Base-by-base conservation (phyloP, 2,888 invertebrate species). In the Hydrotaea diabolus region DNA sequence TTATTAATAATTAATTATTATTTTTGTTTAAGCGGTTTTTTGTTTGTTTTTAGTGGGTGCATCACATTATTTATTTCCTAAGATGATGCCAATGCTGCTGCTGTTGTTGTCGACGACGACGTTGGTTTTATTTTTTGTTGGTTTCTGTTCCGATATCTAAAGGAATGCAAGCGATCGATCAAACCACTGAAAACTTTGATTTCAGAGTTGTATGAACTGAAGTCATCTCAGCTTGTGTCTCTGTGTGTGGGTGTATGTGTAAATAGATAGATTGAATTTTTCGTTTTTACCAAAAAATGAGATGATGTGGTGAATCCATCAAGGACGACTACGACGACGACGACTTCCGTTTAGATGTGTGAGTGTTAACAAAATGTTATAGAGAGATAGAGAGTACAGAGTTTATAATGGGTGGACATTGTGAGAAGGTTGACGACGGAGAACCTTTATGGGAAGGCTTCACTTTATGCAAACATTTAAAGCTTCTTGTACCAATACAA, bases 401-500 rank as follows among this genome's bases (percentile, higher is more conserved):
- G 49, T 13, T 49, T 15, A 49, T 39, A 49, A 49, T 53, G 36
- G 17, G 62, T 31, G 62, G 7, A n/a, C 2, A 13, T 15, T 49
- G 49, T 49, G 49, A 49, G 53, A 21, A 43, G 43, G 15, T 69
- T 64, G 55, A 39, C 39, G 80, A 49, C 46, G 23, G 57, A 19
- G 43, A 21, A 46, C 21, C 53, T 66, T 76, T 23, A 26, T 43
- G 3, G 39, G 59, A 59, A 59, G 59, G 59, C 59, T 59, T 55
- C 55, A 55, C 55, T 21, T 59, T 7, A 49, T 72, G 19, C 17
- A 39, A 21, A 86, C 86, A 86, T 88, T 95, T 96, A 97, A 93
- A 97, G 94, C 93, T 97, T 97, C 93, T 97, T 97, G 93, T 97
- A 97, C 97, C 97, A 97, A 93, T 97, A 97, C 71, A 97, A 94